Base-by-base conservation (phyloP, 2,113 vertebrate genomes). In the Nannobrachium achirus region DNA sequence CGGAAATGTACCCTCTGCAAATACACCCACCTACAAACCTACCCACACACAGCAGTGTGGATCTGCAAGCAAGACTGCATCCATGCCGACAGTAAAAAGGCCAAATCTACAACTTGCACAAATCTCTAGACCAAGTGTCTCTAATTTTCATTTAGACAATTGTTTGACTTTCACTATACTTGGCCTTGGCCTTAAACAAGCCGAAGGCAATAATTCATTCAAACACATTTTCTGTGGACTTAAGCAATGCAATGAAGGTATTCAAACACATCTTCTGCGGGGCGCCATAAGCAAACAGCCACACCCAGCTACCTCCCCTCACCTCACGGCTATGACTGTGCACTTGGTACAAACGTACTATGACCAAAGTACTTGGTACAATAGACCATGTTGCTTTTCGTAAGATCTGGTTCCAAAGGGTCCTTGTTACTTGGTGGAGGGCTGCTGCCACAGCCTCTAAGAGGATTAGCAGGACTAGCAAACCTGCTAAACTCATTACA, bases 381-480 rank as follows among this genome's bases (percentile, higher is more conserved):
- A 33, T 33, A 33, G 25, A 25, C 25, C 25, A 33, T 33, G 25
- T 33, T 5, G 25, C 25, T 33, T 33, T 33, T 33, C n/a, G 25
- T 33, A 33, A 33, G 25, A 33, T 33, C 76, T 69, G 82, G 82
- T 16, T 83, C 71, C 70, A 13, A 85, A 81, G 48, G 71, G 80
- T 55, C 46, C 64, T 33, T 58, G 79, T 68, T 85, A 45, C 76
- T 71, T 79, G 78, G 80, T 75, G 79, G 74, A 81, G 68, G 64
- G 7, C 52, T 73, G 71, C 69, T 62, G 60, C 66, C 71, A 73
- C 56, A 3, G 33, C 59, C 73, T 75, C 38, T 88, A 92, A 92
- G 87, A 87, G 82, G 90, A 88, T 92, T 92, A 92, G 40, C 14
- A 45, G 66, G 49, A 79, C 82, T 74, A 78, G 67, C 66, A 88